Percentiles rank a stretch among this genome's conserved stretches.
Conservation (phyloP, 2,888 invertebrate species). For the Eledone cirrhosa region DNA sequence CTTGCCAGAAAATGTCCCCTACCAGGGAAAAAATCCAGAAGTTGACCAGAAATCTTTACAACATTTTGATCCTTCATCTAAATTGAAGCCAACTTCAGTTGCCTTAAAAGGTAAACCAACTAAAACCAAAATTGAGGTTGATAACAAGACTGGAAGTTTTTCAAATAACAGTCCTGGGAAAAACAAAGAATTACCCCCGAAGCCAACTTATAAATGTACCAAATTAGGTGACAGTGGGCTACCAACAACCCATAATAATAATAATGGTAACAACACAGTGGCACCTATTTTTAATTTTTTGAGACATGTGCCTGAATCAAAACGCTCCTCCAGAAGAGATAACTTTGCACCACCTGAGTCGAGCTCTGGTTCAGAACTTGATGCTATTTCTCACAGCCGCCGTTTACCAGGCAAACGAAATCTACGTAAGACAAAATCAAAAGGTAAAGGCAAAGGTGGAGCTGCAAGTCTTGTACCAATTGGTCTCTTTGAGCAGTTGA, state of each 20-base stretch:
- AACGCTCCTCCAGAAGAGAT: background rate
- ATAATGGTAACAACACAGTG: constrained; percentile 39
- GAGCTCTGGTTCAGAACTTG: constrained; percentile 59
- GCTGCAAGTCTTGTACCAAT: constrained; percentile 50
- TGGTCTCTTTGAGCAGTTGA: constrained; percentile 50
- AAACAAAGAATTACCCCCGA: constrained; percentile 49
- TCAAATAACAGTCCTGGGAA: constrained; percentile 25
- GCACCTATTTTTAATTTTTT: background rate
- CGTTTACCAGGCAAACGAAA: constrained; percentile 48
- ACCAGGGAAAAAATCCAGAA: too few relatives aligned
- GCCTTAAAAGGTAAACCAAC: too few relatives aligned
- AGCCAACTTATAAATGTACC: constrained; percentile 50
- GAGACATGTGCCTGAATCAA: background rate
- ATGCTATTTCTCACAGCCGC: constrained; percentile 44
- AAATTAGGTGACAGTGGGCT: constrained; percentile 39
- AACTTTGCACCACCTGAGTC: constrained; percentile 41
- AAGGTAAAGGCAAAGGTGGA: constrained; percentile 60
- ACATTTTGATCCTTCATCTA: too few relatives aligned
- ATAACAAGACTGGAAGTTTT: too few relatives aligned
- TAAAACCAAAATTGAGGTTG: too few relatives aligned
- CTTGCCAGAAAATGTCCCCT: too few relatives aligned
- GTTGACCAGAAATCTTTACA: too few relatives aligned
- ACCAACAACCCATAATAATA: constrained; percentile 36
- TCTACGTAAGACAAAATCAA: constrained; percentile 60
- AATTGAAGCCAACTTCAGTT: too few relatives aligned